Base-by-base conservation (phyloP, 2,888 invertebrate species). In the Limenitis camilla region DNA sequence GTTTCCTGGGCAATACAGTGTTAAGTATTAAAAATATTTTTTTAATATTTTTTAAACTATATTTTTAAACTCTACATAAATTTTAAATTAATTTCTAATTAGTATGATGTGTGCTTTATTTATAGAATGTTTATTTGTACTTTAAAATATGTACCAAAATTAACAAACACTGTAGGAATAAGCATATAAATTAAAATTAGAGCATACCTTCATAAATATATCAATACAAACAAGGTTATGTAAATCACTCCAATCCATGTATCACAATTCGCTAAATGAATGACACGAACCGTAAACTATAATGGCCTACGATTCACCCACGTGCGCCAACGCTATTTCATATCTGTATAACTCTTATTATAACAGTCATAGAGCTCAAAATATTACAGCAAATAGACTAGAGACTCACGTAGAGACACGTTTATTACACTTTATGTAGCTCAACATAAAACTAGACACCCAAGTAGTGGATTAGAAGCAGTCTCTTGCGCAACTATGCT, bases 401-500 rank as follows among this genome's bases (percentile, higher is more conserved):
- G 11, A 7, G 6, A 35, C 29, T 45, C 30, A 45, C 44, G 40
- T 28, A 50, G 44, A 52, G 49, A 39, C 49, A 50, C 52, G 53
- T 83, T 82, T 83, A 81, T 81, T 74, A 71, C 74, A 69, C 67
- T 76, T 78, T 75, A 76, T 78, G 71, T 71, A 68, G 67, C 63
- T 65, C 65, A 67, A 76, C 75, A 83, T 82, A 80, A 82, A 84
- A 81, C 71, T 72, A 83, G 83, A 85, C 85, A 83, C 85, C 85
- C 85, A 85, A 84, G 84, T 77, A 77, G 82, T 76, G 71, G 81
- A 84, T 83, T 78, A 80, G 67, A 71, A 72, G 68, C 69, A 65
- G 74, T 73, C 72, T 60, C 74, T 83, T 81, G 76, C 71, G 76
- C 78, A 83, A 83, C 68, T 62, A 65, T 62, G 71, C 63, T 55